Conservation (phyloP, 1,140 invertebrate genomes). For the Gonatopus flavifemur region DNA sequence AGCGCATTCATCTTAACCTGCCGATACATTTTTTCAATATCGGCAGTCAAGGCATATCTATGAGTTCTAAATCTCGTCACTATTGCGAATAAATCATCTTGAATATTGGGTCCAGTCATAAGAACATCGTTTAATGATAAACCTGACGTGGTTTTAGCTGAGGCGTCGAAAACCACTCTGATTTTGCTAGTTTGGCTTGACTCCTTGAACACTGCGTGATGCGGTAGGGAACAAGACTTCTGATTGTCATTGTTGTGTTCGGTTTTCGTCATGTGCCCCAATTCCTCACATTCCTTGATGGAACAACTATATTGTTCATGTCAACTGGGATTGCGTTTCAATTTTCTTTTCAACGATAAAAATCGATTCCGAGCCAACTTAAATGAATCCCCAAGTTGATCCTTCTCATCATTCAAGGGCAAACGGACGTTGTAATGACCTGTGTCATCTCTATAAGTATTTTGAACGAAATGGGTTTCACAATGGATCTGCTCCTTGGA, state of each 20-base stretch:
- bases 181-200: neutral
- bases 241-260: neutral
- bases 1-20: constrained; percentile 33
- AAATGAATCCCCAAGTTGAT: neutral
- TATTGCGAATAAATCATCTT: neutral
- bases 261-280: neutral
- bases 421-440: neutral
- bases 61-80: constrained; percentile 30
- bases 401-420: neutral
- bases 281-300: neutral
- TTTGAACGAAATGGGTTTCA: neutral
- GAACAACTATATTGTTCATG: neutral
- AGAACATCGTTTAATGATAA: constrained; percentile 30
- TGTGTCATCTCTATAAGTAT: neutral
- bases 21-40: constrained; percentile 50
- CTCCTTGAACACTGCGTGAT: neutral
- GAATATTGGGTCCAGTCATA: constrained; percentile 11
- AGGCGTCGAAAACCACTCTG: neutral
- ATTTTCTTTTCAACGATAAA: neutral
- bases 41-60: constrained; percentile 35
- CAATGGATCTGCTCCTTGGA: neutral
- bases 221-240: neutral
- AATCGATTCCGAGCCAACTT: neutral
- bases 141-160: constrained; percentile 12
- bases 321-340: neutral